These are phyloP conservation scores for Hartigia nigra DNA, from an alignment of 2,888 invertebrate genomes.

Conservation along the genomic window DNA sequence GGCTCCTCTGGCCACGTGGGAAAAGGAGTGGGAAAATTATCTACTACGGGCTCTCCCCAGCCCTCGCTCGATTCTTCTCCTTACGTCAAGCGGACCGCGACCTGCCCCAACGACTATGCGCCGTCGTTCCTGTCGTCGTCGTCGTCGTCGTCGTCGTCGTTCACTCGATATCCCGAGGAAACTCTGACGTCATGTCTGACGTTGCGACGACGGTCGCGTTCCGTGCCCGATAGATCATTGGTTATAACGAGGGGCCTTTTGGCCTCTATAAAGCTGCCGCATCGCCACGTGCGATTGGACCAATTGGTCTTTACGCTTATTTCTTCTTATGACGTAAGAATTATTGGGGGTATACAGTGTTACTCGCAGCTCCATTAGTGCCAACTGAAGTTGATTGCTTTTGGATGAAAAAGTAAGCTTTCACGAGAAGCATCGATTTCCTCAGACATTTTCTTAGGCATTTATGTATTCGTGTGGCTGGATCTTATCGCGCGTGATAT, in stretches of 20 bases:
- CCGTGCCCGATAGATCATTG: not conserved
- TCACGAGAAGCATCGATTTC: not conserved
- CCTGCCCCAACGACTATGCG: constrained; percentile 3
- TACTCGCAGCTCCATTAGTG: no score
- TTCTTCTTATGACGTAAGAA: not conserved
- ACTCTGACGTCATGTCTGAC: not conserved
- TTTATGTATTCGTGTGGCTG: not conserved
- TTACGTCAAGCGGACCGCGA: constrained; percentile 5
- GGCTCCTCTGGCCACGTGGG: not conserved
- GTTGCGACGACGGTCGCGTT: not conserved
- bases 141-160: not conserved
- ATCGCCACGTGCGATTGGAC: not conserved
- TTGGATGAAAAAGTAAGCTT: not conserved
- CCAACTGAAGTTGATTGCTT: no score
- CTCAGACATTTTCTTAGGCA: not conserved
- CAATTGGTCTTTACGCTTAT: not conserved
- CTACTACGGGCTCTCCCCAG: not conserved
- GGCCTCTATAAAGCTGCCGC: no score
- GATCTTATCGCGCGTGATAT: not conserved
- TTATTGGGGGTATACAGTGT: no score
- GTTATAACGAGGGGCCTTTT: not conserved
- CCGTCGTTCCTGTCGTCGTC: not conserved
- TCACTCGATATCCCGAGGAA: not conserved
- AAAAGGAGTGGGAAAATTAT: constrained; percentile 9
- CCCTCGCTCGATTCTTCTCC: constrained; percentile 6